Conservation (phyloP, 2,888 invertebrate species). For the Eutolmus rufibarbis region DNA sequence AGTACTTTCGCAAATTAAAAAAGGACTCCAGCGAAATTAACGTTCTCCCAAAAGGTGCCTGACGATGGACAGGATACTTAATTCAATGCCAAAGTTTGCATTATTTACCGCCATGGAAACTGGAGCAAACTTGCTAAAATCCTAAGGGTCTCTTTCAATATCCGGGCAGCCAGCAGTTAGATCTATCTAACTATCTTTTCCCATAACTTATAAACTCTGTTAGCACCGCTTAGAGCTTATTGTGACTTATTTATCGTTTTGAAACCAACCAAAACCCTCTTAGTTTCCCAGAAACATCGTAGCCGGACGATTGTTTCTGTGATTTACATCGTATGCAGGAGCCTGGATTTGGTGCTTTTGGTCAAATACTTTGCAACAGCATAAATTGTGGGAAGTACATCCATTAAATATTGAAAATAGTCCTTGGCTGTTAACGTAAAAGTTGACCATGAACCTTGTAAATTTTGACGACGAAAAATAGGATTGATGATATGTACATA, state of each 20-base stretch:
- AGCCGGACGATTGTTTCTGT: neutral
- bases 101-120: neutral
- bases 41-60: neutral
- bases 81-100: neutral
- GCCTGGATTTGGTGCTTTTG: neutral
- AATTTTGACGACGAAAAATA: neutral
- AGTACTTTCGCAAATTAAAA: neutral
- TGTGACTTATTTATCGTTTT: neutral
- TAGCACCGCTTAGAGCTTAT: neutral
- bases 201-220: neutral
- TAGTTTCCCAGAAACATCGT: neutral
- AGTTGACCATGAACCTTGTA: neutral
- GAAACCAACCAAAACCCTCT: neutral
- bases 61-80: neutral
- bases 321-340: neutral
- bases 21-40: neutral
- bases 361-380: neutral
- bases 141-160: neutral
- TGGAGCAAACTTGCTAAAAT: neutral
- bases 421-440: neutral
- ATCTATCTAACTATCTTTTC: neutral
- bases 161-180: neutral
- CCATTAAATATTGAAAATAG: neutral
- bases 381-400: neutral
- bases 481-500: neutral